Percentiles rank a stretch among this genome's conserved stretches.
phyloP scores from a whole-genome alignment of 2,888 invertebrate species.

The Agrilus mali region DNA sequence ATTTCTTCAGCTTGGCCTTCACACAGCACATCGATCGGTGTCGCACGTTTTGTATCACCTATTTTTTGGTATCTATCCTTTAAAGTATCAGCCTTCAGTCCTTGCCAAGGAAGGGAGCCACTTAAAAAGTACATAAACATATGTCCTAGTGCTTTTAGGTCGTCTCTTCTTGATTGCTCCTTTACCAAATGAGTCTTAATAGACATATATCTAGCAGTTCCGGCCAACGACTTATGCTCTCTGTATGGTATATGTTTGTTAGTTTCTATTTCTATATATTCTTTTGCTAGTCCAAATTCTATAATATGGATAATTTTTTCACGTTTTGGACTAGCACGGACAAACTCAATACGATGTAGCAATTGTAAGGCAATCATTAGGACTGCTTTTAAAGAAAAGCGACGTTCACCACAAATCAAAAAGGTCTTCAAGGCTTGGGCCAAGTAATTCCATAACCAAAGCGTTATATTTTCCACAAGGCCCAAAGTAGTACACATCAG shows the following conservation, averaged over 20 bases:
- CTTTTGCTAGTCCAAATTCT: slow-evolving; percentile 99
- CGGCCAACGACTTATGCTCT: slow-evolving; percentile 99
- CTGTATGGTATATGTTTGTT: slow-evolving; percentile 99
- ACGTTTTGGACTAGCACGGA: slow-evolving; percentile 89
- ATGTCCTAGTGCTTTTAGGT: slow-evolving; percentile 95
- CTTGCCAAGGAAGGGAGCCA: slow-evolving; percentile 99
- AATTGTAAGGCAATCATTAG: slow-evolving; percentile 61
- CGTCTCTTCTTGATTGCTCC: slow-evolving; percentile 96
- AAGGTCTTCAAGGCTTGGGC: slow-evolving; percentile 97
- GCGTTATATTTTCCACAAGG: slow-evolving; percentile 99
- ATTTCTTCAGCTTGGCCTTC: slow-evolving; percentile 90
- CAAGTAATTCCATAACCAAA: slow-evolving; percentile 96
- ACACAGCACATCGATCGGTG: slow-evolving; percentile 89
- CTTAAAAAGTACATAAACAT: slow-evolving; percentile 99
- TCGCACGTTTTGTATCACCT: slow-evolving; percentile 98
- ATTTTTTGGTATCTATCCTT: slow-evolving; percentile 99
- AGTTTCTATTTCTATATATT: slow-evolving; percentile 99
- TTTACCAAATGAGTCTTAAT: slow-evolving; percentile 99
- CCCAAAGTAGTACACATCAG: slow-evolving; percentile 99
- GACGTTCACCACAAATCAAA: slow-evolving; percentile 98
- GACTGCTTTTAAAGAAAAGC: slow-evolving; percentile 60
- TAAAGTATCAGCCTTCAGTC: slow-evolving; percentile 78
- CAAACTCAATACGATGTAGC: slow-evolving; percentile 82
- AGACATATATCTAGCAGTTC: slow-evolving; percentile 97
- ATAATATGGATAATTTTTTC: slow-evolving; percentile 99